These are phyloP conservation scores for Hippocampus abdominalis DNA, from an alignment of 2,113 vertebrate genomes.

Conservation along the genomic window DNA sequence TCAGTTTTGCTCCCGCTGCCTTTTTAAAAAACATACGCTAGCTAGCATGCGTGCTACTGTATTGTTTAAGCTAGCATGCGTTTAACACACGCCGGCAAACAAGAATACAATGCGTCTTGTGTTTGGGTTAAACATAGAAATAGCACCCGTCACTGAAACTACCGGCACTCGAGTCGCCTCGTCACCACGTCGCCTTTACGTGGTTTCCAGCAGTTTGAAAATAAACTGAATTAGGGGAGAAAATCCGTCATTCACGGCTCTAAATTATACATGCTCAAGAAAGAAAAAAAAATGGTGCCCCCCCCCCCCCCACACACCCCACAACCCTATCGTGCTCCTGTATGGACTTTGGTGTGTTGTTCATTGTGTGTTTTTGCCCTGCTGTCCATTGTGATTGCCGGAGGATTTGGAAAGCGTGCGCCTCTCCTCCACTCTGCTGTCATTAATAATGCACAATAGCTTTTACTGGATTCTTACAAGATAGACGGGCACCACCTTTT, in stretches of 20 bases:
- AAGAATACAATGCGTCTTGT: too few species aligned
- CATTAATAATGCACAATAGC: slow-evolving; percentile 67
- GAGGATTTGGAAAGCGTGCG: slow-evolving; percentile 29
- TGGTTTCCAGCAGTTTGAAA: not conserved
- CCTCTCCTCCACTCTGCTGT: slow-evolving; percentile 36
- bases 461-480: slow-evolving; percentile 57
- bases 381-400: slow-evolving; percentile 17
- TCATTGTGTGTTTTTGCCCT: not conserved
- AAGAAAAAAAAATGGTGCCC: not conserved
- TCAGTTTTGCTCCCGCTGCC: too few species aligned
- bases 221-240: not conserved
- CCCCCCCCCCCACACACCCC: not conserved
- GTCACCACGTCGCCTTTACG: not conserved
- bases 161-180: not conserved
- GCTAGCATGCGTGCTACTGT: too few species aligned
- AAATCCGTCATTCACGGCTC: not conserved
- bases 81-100: too few species aligned
- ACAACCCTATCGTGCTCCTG: not conserved
- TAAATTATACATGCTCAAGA: not conserved
- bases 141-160: too few species aligned
- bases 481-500: not conserved
- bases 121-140: too few species aligned
- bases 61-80: too few species aligned
- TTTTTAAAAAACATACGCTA: too few species aligned
- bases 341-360: slow-evolving; percentile 6